Base-by-base conservation (phyloP, 2,888 invertebrate species). In the Dilophus febrilis region DNA sequence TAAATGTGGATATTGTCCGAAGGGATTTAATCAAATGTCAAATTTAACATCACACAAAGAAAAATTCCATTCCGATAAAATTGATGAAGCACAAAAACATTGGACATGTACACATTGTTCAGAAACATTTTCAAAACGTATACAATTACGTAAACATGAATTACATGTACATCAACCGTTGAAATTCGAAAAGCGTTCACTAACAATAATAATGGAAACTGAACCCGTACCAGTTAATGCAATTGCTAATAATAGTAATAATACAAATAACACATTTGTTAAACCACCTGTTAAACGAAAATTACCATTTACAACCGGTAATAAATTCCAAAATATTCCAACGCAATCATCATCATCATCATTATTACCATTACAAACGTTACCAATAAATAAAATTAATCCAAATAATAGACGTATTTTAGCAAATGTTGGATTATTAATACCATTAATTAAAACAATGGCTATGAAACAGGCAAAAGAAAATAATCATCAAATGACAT, bases 1-100 rank as follows among this genome's bases (percentile, higher is more conserved):
- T 54, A 77, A 78, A 49, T 82, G 82, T 55, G 74, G 76, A 49
- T 63, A 75, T 35, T 82, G 82, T 55, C 63, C 70, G 42, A 78
- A 78, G 51, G 82, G 82, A 2, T 83, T 81, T 63, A 83, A 82
- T 56, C 82, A 83, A 53, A 80, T 79, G 67, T 81, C 81, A 10
- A 82, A 83, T 58, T 67, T 82, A 41, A 79, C 80, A 51, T 81
- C 81, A 51, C 82, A 83, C 53, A 79, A 79, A 56, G 42, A 44
- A 34, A 47, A 46, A 40, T 34, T 39, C 1, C 46, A 46, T 41
- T 34, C 44, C 19, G 28, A 10, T 10, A 31, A 43, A 26, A 42
- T 44, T 2, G 19, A 10, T 17, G n/a, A n/a, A n/a, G n/a, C n/a
- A n/a, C n/a, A n/a, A n/a, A 13, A 38, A 12, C 18, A 41, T 26